phyloP scores from a whole-genome alignment of 2,888 invertebrate genomes.

The Nipponacmea schrenckii region DNA sequence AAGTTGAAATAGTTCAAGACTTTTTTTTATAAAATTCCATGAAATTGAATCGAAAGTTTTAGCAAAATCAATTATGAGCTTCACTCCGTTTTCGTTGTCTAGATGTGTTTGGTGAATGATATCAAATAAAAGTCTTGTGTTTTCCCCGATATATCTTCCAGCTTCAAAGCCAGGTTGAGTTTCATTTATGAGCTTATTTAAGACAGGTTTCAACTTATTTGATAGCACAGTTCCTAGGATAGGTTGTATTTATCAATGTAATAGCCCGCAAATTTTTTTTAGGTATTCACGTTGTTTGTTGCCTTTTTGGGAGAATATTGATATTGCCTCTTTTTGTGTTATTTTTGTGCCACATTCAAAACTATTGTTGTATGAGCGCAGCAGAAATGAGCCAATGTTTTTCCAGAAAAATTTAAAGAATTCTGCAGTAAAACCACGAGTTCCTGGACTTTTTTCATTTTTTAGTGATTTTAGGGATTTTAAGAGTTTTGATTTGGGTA shows the following conservation, averaged over 20 bases:
- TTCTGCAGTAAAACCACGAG: constrained; percentile 2
- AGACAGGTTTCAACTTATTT: neutral
- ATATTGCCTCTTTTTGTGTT: constrained; percentile 3
- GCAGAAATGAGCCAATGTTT: neutral
- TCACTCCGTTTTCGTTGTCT: neutral
- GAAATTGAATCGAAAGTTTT: constrained; percentile 7
- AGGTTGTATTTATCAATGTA: neutral
- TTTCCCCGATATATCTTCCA: constrained; percentile 11
- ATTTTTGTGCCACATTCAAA: neutral
- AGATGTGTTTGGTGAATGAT: constrained; percentile 5
- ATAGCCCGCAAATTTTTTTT: constrained; percentile 9
- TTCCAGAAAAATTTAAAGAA: constrained; percentile 4
- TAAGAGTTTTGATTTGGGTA: neutral
- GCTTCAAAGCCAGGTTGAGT: constrained; percentile 3
- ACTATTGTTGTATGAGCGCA: neutral
- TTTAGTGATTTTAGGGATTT: neutral
- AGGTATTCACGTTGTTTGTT: constrained; percentile 1
- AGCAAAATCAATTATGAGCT: constrained; percentile 12
- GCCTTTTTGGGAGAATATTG: constrained; percentile 6
- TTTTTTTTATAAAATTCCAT: constrained; percentile 2
- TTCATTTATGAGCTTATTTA: neutral
- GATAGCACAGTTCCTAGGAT: neutral
- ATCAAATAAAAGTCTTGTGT: constrained; percentile 7
- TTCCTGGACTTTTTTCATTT: constrained; percentile 9
- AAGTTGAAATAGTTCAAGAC: constrained; percentile 9